Conservation (phyloP, 2,797 vertebrate species). For the Apogon talboti region DNA sequence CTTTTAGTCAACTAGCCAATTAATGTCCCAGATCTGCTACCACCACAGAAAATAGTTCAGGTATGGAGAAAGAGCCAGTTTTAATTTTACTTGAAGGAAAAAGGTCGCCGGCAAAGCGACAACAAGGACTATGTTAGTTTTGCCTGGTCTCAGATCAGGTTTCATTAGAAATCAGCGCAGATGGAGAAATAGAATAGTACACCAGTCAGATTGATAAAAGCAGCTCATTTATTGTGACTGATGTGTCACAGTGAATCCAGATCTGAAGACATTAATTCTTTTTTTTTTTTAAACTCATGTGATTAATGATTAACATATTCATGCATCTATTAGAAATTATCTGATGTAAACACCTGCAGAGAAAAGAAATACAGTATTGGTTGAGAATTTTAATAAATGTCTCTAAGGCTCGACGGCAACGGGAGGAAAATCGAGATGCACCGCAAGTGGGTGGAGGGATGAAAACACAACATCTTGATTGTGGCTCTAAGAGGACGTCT, state of each 20-base stretch:
- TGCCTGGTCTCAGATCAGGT: conserved; percentile 14
- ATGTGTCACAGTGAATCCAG: conserved; percentile 28
- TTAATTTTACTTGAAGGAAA: conserved; percentile 24
- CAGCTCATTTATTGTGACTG: not conserved
- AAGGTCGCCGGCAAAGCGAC: conserved; percentile 22
- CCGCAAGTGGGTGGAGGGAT: conserved; percentile 56
- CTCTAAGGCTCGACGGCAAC: conserved; percentile 61
- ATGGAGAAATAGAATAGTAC: conserved; percentile 6
- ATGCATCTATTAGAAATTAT: conserved; percentile 74
- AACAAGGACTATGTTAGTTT: conserved; percentile 7
- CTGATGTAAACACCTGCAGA: conserved; percentile 79
- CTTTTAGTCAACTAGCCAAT: conserved; percentile 55
- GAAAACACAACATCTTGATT: conserved; percentile 65
- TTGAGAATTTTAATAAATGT: conserved; percentile 69
- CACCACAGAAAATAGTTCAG: conserved; percentile 20
- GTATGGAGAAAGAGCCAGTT: conserved; percentile 17
- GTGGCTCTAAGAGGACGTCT: conserved; percentile 48
- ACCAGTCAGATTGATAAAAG: conserved; percentile 29
- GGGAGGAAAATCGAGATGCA: conserved; percentile 61
- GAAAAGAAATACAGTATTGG: conserved; percentile 69
- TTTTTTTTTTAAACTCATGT: conserved; percentile 29
- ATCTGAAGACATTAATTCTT: conserved; percentile 29
- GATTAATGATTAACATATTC: conserved; percentile 74
- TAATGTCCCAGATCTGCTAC: conserved; percentile 43
- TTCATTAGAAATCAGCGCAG: conserved; percentile 3